Evolutionary conservation across 2,113 vertebrate genomes (phyloP), one percentile per base, ranked within the genome.

Genomic region (Oxyura jamaicensis): DNA sequence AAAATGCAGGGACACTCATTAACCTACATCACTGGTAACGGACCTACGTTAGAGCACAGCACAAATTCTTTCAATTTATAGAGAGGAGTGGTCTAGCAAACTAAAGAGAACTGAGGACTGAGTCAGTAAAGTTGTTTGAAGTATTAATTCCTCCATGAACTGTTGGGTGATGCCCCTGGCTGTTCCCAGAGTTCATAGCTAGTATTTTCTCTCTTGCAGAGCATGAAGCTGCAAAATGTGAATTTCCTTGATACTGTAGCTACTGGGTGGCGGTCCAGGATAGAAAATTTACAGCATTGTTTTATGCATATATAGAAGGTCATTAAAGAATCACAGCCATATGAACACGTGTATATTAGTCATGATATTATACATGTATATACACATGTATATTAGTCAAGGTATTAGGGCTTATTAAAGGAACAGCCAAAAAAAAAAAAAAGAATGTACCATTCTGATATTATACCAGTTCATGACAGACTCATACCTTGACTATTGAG

Each of bases 101-200:
- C 13, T 78, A 53, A 78, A 59, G 21, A 11, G 39, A 76, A 55
- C 55, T 48, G 15, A 48, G 19, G 71, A n/a, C 26, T 39, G 22
- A 56, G 12, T 17, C 36, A 2, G 2, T 48, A 26, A 68, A 86
- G 41, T 58, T 0, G 2, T 77, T 91, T 50, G 31, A 52, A 19
- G 1, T 20, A 19, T 31, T 42, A 3, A 19, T 29, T 26, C 3
- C 5, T 17, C 20, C 17, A 1, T 0, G 28, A 2, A 53, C 13
- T 50, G 39, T 39, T 65, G 0, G 1, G 21, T 35, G 42, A 26
- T 1, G 1, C 52, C 48, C 28, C 26, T 74, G 58, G 18, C 62
- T 39, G 15, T 36, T 79, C 11, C 13, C 60, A 76, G 62, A 56
- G 25, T 35, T 71, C 22, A 16, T 0, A 48, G 35, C 21, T 25